A percentile compares a stretch with the other conserved stretches of the same genome.
Evolutionary conservation across 1,140 invertebrate genomes (phyloP).

Genomic region (Coptotermes formosanus): DNA sequence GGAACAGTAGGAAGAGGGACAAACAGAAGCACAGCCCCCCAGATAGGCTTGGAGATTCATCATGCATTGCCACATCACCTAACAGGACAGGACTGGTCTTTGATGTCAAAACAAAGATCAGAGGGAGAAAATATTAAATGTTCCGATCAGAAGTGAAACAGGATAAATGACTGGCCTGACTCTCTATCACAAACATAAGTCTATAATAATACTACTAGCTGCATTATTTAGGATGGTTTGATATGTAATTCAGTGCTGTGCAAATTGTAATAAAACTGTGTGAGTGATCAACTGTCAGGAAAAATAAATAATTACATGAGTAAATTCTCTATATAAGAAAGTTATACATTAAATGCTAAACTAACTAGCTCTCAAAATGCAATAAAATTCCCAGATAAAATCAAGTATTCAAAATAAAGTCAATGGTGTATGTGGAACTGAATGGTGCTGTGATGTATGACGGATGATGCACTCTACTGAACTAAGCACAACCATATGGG

Average conservation of each 20-base stretch:
- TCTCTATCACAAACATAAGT: not conserved
- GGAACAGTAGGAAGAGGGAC: too few relatives aligned
- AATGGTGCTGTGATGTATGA: not conserved
- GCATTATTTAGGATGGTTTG: not conserved
- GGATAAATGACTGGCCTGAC: not conserved
- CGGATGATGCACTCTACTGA: not conserved
- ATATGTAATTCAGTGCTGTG: constrained; percentile 4
- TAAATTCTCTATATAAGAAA: not conserved
- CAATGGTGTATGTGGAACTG: not conserved
- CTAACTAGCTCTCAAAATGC: not conserved
- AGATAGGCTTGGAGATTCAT: too few relatives aligned
- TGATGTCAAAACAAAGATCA: not conserved
- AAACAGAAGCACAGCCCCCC: too few relatives aligned
- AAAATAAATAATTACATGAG: constrained; percentile 3
- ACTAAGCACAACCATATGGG: not conserved
- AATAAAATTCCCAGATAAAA: not conserved
- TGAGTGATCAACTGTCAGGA: not conserved
- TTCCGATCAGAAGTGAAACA: not conserved
- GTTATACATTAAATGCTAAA: constrained; percentile 1
- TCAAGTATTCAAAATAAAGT: not conserved
- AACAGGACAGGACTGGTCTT: too few relatives aligned
- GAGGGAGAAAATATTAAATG: not conserved
- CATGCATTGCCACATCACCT: too few relatives aligned
- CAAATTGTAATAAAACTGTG: constrained; percentile 10
- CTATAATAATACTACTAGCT: constrained; percentile 10